phyloP scores from a whole-genome alignment of 2,113 vertebrate genomes.

The Diadophis punctatus region DNA sequence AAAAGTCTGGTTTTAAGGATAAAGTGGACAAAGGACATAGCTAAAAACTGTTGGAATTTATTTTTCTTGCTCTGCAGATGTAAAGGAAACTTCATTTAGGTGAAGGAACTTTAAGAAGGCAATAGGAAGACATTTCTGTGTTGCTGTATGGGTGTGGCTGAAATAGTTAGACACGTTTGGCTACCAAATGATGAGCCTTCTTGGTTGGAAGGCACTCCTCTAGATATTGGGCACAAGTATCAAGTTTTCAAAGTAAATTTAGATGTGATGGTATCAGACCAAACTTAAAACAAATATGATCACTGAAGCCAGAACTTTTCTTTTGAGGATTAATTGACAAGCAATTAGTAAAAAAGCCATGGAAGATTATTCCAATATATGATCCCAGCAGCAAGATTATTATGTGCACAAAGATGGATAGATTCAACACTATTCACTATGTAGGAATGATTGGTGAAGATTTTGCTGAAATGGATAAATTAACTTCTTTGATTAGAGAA shows the following conservation, averaged over 20 bases:
- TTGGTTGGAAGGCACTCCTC: background rate
- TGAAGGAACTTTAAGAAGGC: background rate
- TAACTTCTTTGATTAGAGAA: background rate
- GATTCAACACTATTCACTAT: background rate
- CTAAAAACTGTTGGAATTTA: background rate
- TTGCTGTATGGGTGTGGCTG: background rate
- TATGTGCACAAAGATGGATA: background rate
- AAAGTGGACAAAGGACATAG: background rate
- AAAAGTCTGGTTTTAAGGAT: background rate
- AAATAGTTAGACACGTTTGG: background rate
- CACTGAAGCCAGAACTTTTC: background rate
- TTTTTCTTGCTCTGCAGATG: background rate
- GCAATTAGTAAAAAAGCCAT: background rate
- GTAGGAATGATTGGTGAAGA: background rate
- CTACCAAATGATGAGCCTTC: background rate
- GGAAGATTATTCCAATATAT: background rate
- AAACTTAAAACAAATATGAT: background rate
- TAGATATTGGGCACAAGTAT: background rate
- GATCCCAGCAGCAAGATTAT: background rate
- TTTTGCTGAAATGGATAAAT: background rate
- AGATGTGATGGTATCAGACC: background rate
- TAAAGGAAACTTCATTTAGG: background rate
- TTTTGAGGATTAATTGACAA: background rate
- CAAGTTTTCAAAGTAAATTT: background rate
- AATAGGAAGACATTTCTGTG: background rate